These are phyloP conservation scores for Crossocerus cetratus DNA, from an alignment of 2,888 invertebrate species.

Conservation along the genomic window DNA sequence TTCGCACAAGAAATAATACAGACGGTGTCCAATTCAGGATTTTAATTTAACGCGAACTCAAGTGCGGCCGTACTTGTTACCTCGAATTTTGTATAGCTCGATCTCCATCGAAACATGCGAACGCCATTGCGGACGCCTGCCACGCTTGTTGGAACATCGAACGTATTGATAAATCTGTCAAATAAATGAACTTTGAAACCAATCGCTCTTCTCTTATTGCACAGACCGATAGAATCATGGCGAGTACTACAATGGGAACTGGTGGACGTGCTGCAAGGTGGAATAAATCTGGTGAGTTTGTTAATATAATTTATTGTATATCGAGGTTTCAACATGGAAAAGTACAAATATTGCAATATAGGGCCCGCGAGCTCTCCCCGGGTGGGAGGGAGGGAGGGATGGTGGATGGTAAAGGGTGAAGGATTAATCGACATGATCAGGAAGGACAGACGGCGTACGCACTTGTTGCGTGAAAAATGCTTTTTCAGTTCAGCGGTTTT, in stretches of 20 bases:
- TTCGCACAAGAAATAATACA: constrained; percentile 33
- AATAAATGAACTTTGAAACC: neutral
- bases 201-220: neutral
- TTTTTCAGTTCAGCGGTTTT: constrained; percentile 18
- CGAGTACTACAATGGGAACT: neutral
- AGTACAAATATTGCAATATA: constrained; percentile 78
- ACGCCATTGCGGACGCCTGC: too few relatives aligned
- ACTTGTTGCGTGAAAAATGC: constrained; percentile 30
- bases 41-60: neutral
- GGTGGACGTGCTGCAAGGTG: neutral
- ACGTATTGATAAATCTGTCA: too few relatives aligned
- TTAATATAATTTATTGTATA: constrained; percentile 78
- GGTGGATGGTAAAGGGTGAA: constrained; percentile 66
- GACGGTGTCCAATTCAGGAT: too few relatives aligned
- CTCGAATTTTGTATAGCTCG: neutral
- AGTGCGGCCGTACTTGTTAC: neutral
- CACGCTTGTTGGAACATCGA: too few relatives aligned
- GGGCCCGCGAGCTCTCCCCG: constrained; percentile 76
- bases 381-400: constrained; percentile 75
- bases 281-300: constrained; percentile 65
- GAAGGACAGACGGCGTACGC: constrained; percentile 54
- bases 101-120: neutral
- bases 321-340: constrained; percentile 78
- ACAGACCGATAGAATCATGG: neutral
- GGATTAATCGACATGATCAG: constrained; percentile 49